Evolutionary conservation across 2,113 vertebrate species (phyloP), one percentile per base, ranked within the genome.

Genomic region (Uria lomvia): DNA sequence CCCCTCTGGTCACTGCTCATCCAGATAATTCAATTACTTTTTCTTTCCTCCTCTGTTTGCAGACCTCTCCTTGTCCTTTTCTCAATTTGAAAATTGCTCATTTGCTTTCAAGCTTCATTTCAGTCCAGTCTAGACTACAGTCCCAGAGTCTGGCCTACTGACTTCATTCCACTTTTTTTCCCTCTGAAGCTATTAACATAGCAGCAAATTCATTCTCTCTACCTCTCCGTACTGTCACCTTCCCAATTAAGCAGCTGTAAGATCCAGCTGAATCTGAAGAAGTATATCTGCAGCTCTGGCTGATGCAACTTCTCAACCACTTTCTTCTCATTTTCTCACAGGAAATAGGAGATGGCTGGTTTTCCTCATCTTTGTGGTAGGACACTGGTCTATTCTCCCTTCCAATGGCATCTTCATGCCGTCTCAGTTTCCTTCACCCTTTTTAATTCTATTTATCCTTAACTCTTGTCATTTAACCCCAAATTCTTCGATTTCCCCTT

Each of bases 71-170:
- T 91, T n/a, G 62, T 75, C 77, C 73, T 94, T 67, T 71, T 36
- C 77, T 81, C 77, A 81, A 72, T 78, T 65, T 81, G 80, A 72
- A 91, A 87, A 95, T 65, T 65, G 43, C 87, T 88, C 70, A 91
- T 96, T 90, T 96, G 71, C 92, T 93, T 92, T 94, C 93, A 96
- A 55, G 76, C 43, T 78, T 91, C 65, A 56, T 92, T 94, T 87
- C 89, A 92, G 80, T 3, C 73, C 26, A 38, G 85, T 72, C 80
- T 78, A 87, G 72, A 40, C 89, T 84, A 26, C 40, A 13, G 27
- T 59, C 65, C 30, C 81, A 60, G 38, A 67, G 56, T 27, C 68
- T 85, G 71, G 56, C 86, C 82, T 86, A 86, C 75, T 90, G 91
- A 81, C 86, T 94, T 78, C 38, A 71, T 86, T 92, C 73, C 59